phyloP scores from a whole-genome alignment of 2,888 invertebrate species.

The Mantis religiosa region DNA sequence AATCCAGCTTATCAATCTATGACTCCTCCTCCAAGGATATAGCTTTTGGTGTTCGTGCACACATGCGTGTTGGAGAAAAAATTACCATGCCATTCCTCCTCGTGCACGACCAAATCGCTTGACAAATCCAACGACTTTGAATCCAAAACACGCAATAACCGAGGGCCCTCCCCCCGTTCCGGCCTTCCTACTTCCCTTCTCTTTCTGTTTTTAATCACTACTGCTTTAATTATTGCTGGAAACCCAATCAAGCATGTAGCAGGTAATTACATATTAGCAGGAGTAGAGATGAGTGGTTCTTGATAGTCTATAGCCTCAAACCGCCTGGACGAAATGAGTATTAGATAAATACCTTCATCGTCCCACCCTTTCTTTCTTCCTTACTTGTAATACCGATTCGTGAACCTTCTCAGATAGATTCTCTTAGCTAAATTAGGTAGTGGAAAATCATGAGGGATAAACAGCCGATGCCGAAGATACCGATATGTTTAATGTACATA shows the following conservation, averaged over 20 bases:
- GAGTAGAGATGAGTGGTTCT: not conserved
- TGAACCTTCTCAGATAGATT: not conserved
- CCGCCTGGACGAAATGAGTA: constrained; percentile 1
- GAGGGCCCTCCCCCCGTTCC: not conserved
- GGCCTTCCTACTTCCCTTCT: not conserved
- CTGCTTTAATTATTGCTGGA: constrained; percentile 1
- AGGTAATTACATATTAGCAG: not conserved
- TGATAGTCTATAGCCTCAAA: not conserved
- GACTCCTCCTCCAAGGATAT: not conserved
- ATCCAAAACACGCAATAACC: not conserved
- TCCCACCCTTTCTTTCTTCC: not conserved
- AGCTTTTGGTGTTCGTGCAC: not conserved
- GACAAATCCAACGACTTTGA: not conserved
- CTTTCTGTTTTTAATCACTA: not conserved
- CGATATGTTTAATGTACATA: not conserved
- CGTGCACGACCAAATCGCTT: not conserved
- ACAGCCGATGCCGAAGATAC: not conserved
- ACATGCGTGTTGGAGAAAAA: not conserved
- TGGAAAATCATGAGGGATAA: not conserved
- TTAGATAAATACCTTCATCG: not conserved
- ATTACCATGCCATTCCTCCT: not conserved
- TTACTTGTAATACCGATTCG: not conserved
- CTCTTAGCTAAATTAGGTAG: not conserved
- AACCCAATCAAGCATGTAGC: constrained; percentile 5
- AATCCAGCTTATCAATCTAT: not conserved